Percentiles rank a stretch among this genome's conserved stretches.
These are phyloP conservation scores for Harpalus rubripes DNA, from an alignment of 2,888 invertebrate genomes.

Conservation along the genomic window DNA sequence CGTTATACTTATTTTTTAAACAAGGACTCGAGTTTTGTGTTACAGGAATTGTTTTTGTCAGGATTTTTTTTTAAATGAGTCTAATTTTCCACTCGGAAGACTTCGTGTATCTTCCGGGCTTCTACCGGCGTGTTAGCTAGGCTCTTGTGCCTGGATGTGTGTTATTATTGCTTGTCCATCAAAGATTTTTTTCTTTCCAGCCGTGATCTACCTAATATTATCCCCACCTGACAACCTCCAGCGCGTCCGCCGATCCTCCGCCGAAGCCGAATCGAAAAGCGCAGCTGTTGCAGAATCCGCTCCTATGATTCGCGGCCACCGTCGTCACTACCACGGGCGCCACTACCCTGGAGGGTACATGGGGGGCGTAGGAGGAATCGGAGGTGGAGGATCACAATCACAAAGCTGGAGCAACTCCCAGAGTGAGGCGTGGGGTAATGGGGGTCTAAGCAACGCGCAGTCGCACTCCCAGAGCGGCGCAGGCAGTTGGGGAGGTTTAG, in stretches of 20 bases:
- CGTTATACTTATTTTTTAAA: too few relatives aligned
- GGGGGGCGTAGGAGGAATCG: not conserved
- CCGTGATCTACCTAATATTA: not conserved
- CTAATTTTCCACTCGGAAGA: too few relatives aligned
- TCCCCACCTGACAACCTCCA: not conserved
- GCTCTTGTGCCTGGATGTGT: too few relatives aligned
- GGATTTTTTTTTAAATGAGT: too few relatives aligned
- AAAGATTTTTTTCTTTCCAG: not conserved
- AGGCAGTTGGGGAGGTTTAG: not conserved
- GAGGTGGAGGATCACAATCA: not conserved
- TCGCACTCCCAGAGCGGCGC: constrained; percentile 13
- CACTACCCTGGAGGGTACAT: not conserved
- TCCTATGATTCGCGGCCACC: not conserved
- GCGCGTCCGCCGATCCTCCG: not conserved
- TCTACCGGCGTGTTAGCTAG: too few relatives aligned
- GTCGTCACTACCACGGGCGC: not conserved
- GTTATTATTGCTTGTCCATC: too few relatives aligned
- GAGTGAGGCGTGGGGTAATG: not conserved
- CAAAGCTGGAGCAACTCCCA: constrained; percentile 10
- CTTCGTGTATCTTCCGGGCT: too few relatives aligned
- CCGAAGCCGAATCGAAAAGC: not conserved
- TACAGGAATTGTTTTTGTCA: too few relatives aligned
- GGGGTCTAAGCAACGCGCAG: constrained; percentile 5
- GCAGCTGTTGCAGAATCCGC: not conserved
- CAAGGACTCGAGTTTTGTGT: too few relatives aligned